Evolutionary conservation across 2,888 invertebrate genomes (phyloP), one percentile per base, ranked within the genome.

Genomic region (Lypha dubia): DNA sequence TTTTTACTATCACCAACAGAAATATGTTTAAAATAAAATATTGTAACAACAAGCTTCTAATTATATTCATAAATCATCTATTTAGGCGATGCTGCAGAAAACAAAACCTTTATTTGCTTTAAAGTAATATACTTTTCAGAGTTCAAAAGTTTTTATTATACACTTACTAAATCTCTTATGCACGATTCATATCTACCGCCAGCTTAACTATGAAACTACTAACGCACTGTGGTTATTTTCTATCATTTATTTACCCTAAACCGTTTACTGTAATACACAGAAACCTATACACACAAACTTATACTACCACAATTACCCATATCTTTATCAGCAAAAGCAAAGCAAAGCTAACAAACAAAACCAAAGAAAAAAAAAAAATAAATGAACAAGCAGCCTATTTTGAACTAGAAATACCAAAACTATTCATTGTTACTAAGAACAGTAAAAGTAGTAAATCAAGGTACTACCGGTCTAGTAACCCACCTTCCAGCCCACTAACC

Each of bases 311-410:
- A 80, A 67, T 58, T 58, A 60, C 73, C 79, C 56, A 38, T 17
- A 73, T 80, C 65, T 73, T 51, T 73, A 73, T 58, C 44, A 62
- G 79, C 32, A 53, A 28, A 53, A 53, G n/a, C n/a, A n/a, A n/a
- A n/a, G n/a, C n/a, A n/a, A 49, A 60, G 24, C 49, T 0, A 63
- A 63, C 51, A 63, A 38, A 20, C 32, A 53, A 28, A 53, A 53
- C 22, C n/a, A n/a, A n/a, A n/a, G n/a, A n/a, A n/a, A 49, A 60
- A 17, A 38, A 0, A 63, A 63, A 38, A 63, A 38, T n/a, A 65
- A 60, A 15, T 17, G 20, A 49, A 46, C 20, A 24, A 15, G 1
- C 20, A 17, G 65, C 35, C 65, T 75, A 58, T 32, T 65, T 75
- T 56, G 35, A 46, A 75, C 44, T 56, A 32, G 49, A 49, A 79